These are phyloP conservation scores for Drosophila bocki DNA, from an alignment of 1,140 invertebrate genomes.

Conservation along the genomic window DNA sequence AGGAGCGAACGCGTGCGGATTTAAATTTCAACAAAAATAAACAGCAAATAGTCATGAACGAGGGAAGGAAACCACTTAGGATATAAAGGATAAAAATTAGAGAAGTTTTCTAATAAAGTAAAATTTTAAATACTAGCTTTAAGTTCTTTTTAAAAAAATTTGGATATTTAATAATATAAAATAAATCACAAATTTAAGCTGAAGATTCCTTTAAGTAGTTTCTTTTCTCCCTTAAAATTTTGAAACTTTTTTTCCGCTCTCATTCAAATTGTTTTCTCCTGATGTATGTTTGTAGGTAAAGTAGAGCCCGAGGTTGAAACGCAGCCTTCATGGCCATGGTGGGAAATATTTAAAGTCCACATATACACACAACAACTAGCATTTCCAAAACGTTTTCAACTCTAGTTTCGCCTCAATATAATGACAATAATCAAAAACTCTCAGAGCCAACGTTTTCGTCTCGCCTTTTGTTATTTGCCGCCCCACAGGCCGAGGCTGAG, in stretches of 20 bases:
- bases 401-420: conserved; percentile 62
- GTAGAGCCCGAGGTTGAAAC: conserved; percentile 16
- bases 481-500: conserved; percentile 47
- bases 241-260: not conserved
- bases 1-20: conserved; percentile 70
- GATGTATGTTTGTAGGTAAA: conserved; percentile 9
- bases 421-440: conserved; percentile 83
- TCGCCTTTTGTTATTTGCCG: conserved; percentile 75
- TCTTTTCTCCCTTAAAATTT: not conserved
- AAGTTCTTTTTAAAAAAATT: not conserved
- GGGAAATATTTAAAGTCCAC: conserved; percentile 58
- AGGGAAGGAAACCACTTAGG: not conserved
- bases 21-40: conserved; percentile 82
- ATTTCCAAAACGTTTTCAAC: conserved; percentile 56
- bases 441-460: conserved; percentile 66
- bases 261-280: not conserved
- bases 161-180: not conserved
- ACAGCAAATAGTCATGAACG: conserved; percentile 66
- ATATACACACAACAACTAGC: conserved; percentile 26
- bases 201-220: not conserved
- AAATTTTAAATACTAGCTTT: not conserved
- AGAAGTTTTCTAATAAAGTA: not conserved
- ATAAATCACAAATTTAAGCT: not conserved
- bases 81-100: not conserved
- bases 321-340: conserved; percentile 40